Evolutionary conservation across 2,888 invertebrate genomes (phyloP).

Genomic region (Ochropleura leucogaster): DNA sequence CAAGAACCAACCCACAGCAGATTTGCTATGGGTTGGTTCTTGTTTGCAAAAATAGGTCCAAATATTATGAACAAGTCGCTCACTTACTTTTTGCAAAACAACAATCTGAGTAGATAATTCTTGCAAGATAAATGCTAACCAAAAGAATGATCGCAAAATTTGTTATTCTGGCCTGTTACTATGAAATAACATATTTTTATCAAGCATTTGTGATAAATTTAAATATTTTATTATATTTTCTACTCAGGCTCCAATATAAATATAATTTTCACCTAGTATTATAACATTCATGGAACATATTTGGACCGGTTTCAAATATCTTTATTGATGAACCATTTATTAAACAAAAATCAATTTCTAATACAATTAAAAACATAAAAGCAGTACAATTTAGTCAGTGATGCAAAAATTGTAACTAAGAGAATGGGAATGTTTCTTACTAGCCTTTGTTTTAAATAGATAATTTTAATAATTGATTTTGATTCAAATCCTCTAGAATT

Average conservation of each 20-base stretch:
- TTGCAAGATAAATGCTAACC: slow-evolving; percentile 11
- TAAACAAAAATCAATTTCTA: slow-evolving; percentile 10
- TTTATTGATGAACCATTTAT: slow-evolving; percentile 16
- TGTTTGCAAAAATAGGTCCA: too few species aligned
- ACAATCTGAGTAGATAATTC: slow-evolving; percentile 15
- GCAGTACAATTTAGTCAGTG: slow-evolving; percentile 41
- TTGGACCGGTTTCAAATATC: slow-evolving; percentile 32
- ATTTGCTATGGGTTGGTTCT: too few species aligned
- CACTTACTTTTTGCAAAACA: slow-evolving; percentile 16
- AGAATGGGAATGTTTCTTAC: slow-evolving; percentile 40
- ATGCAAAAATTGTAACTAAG: slow-evolving; percentile 48
- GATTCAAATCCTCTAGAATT: slow-evolving; percentile 18
- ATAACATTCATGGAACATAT: slow-evolving; percentile 58
- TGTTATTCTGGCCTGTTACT: slow-evolving; percentile 20
- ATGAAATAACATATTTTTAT: slow-evolving; percentile 27
- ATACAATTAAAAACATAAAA: slow-evolving; percentile 6
- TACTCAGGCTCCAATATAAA: slow-evolving; percentile 18
- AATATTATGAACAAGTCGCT: background rate
- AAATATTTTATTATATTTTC: slow-evolving; percentile 19
- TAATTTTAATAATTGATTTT: slow-evolving; percentile 20
- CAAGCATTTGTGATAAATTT: slow-evolving; percentile 19
- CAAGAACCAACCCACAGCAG: too few species aligned
- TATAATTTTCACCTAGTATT: slow-evolving; percentile 61
- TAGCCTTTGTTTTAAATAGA: slow-evolving; percentile 37
- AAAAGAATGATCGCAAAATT: slow-evolving; percentile 2